These are phyloP conservation scores for Parasteatoda tepidariorum DNA, from an alignment of 1,140 invertebrate genomes.

Conservation along the genomic window DNA sequence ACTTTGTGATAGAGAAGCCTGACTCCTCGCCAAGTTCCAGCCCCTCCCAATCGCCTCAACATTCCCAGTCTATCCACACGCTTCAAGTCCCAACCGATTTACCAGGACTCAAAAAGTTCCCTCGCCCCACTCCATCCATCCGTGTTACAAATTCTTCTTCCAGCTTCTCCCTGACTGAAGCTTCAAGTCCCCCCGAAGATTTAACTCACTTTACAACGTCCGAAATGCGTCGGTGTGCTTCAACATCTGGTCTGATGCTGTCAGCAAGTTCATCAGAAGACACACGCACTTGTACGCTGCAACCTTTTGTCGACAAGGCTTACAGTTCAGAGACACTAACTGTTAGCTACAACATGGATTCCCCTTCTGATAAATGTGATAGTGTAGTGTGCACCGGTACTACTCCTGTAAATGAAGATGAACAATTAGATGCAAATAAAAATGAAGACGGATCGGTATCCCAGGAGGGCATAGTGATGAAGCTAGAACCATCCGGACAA, in stretches of 20 bases:
- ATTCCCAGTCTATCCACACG: conserved; percentile 20
- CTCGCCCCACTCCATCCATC: conserved; percentile 7
- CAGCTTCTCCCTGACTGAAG: conserved; percentile 35
- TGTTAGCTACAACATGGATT: conserved; percentile 29
- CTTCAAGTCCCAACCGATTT: conserved; percentile 25
- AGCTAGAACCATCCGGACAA: not conserved
- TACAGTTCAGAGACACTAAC: conserved; percentile 27
- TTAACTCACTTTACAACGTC: not conserved
- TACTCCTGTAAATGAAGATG: conserved; percentile 21
- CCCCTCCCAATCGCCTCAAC: conserved; percentile 53
- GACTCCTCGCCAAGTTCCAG: conserved; percentile 37
- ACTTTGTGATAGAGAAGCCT: conserved; percentile 59
- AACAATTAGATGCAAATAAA: not conserved
- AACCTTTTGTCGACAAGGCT: conserved; percentile 3
- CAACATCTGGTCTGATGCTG: conserved; percentile 52
- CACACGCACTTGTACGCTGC: not conserved
- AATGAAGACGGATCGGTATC: not conserved
- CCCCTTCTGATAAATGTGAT: not conserved
- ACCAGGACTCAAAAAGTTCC: conserved; percentile 12
- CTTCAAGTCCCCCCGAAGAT: not conserved
- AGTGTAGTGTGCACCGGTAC: not conserved
- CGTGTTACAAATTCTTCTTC: conserved; percentile 33
- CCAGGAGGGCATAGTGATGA: conserved; percentile 33
- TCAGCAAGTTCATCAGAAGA: not conserved
- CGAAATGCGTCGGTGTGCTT: conserved; percentile 62